These are phyloP conservation scores for Ophiodon elongatus DNA, from an alignment of 2,113 vertebrate species.

Conservation along the genomic window DNA sequence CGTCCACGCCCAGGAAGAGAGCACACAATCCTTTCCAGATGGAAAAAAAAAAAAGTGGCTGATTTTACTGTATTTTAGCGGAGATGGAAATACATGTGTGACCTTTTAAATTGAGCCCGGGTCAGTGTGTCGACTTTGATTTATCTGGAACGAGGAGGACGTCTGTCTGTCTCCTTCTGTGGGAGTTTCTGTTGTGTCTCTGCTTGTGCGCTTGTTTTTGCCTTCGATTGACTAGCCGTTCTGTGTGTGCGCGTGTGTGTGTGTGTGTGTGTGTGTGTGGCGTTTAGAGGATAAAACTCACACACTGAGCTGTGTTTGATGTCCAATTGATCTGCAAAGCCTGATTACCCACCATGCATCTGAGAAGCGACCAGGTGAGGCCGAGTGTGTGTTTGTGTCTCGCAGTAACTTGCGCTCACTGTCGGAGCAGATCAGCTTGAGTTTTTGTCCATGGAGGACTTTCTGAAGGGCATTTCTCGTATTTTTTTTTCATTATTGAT, in stretches of 20 bases:
- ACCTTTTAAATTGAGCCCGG: background rate
- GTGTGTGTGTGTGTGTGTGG: constrained; percentile 10
- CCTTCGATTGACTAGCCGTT: constrained; percentile 26
- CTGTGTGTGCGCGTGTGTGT: constrained; percentile 23
- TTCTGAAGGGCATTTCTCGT: constrained; percentile 36
- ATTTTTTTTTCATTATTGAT: background rate
- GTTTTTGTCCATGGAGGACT: constrained; percentile 30
- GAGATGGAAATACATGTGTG: background rate
- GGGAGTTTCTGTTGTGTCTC: background rate
- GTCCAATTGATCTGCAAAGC: constrained; percentile 57
- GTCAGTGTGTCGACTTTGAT: no score
- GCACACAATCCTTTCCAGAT: background rate
- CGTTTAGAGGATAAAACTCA: constrained; percentile 55
- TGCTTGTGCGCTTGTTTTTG: background rate
- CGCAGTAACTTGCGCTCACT: background rate
- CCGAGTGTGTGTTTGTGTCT: constrained; percentile 29
- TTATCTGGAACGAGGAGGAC: no score
- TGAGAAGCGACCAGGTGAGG: constrained; percentile 43
- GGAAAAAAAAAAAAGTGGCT: constrained; percentile 1
- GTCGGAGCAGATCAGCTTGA: constrained; percentile 27
- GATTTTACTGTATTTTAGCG: background rate
- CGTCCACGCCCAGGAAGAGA: constrained; percentile 21
- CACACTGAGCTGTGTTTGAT: constrained; percentile 53
- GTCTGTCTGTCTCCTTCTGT: background rate
- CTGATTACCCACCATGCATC: constrained; percentile 59